Base-by-base conservation (phyloP, 2,113 vertebrate species). In the Cairina moschata region DNA sequence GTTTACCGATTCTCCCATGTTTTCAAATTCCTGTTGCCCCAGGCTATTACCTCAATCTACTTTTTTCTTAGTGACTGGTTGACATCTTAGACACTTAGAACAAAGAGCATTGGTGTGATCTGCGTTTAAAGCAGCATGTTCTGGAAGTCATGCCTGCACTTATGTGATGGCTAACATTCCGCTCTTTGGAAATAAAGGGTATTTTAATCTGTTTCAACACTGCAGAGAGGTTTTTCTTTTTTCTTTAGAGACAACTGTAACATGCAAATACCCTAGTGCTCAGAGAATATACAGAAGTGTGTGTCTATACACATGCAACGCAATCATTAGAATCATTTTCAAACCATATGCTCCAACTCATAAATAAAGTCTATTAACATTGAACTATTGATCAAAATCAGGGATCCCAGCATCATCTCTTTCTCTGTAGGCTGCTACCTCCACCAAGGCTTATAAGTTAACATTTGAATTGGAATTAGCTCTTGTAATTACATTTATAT, bases 401-500 rank as follows among this genome's bases (percentile, higher is more conserved):
- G 86, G 86, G 44, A 88, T 83, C 89, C 28, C 52, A 96, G 71
- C 68, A 44, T 36, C 80, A 96, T 59, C 36, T 79, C 81, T 77
- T 74, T 79, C 80, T 81, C 86, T 72, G 40, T 76, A 81, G 83
- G 34, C 60, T 95, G 85, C 87, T 93, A 85, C 77, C 65, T 96
- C 65, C 91, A 87, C 75, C 90, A 93, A 62, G 83, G 83, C 84
- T 92, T 97, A 79, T 87, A 94, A 96, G 83, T 89, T 96, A 97
- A 93, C 82, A 95, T 95, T 96, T 94, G 97, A 97, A 97, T 97
- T 97, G 95, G 96, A 97, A 96, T 91, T 90, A 96, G 94, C 65
- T 71, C 59, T 96, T 80, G 78, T 96, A 97, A 97, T 98, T 97
- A 97, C 78, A 91, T 97, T 97, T 95, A 94, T 97, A 97, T 97